A percentile compares a stretch with the other conserved stretches of the same genome.
Evolutionary conservation across 2,888 invertebrate species (phyloP).

Genomic region (Dynastes maya): DNA sequence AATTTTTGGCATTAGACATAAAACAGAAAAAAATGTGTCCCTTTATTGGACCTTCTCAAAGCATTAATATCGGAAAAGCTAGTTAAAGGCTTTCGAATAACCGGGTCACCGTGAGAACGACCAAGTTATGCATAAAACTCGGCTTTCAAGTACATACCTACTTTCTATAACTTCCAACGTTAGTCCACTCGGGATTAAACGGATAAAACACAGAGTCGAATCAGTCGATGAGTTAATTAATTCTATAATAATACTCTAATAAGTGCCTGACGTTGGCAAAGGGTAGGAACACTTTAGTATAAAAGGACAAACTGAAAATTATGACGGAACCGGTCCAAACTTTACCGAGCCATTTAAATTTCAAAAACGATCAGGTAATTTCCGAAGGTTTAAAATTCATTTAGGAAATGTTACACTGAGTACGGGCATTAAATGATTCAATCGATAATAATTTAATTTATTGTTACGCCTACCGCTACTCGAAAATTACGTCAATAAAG

Average conservation of each 20-base stretch:
- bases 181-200: constrained; percentile 12
- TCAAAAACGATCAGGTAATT: constrained; percentile 28
- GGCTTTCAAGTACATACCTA: not conserved
- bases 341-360: constrained; percentile 31
- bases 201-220: constrained; percentile 21
- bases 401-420: not conserved
- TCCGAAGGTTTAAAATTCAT: constrained; percentile 28
- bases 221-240: constrained; percentile 40
- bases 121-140: not conserved
- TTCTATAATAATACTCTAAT: constrained; percentile 38
- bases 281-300: not conserved
- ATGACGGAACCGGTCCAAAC: constrained; percentile 19
- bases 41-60: not conserved
- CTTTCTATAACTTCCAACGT: constrained; percentile 4
- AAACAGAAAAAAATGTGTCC: no score
- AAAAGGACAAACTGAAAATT: constrained; percentile 25
- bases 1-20: no score
- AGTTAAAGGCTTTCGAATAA: not conserved
- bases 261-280: constrained; percentile 30
- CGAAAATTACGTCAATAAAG: not conserved
- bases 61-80: not conserved
- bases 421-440: not conserved
- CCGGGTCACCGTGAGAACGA: not conserved
- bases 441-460: constrained; percentile 27
- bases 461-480: not conserved